phyloP scores from a whole-genome alignment of 2,113 vertebrate species.

The Craseonycteris thonglongyai region DNA sequence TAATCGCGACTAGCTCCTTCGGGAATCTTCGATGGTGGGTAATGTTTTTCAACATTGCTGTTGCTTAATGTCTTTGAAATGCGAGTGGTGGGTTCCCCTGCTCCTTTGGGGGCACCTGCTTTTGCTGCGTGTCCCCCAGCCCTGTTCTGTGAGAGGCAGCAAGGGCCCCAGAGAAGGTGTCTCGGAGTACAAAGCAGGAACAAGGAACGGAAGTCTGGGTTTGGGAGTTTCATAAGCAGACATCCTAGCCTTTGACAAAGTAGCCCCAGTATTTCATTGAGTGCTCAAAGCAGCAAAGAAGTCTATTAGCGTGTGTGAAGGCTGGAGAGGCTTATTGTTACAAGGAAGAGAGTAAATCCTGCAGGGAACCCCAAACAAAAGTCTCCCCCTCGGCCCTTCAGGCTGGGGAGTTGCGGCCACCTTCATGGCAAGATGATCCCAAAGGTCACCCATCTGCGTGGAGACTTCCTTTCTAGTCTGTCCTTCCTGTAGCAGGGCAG shows the following conservation, averaged over 20 bases:
- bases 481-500: neutral
- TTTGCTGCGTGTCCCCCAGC: neutral
- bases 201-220: neutral
- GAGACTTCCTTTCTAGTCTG: neutral
- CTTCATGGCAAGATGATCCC: neutral
- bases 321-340: neutral
- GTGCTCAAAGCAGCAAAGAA: neutral
- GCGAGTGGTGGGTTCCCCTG: fast-evolving
- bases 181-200: neutral
- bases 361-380: neutral
- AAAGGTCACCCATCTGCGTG: neutral
- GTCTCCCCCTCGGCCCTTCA: neutral
- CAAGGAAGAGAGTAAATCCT: neutral
- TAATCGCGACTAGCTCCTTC: fast-evolving
- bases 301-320: neutral
- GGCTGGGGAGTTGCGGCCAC: neutral
- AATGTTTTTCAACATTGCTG: neutral
- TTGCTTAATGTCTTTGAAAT: neutral
- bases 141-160: neutral
- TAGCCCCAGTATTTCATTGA: neutral
- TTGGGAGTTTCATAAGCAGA: neutral
- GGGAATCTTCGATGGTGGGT: neutral
- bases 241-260: neutral
- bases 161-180: neutral
- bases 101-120: neutral